These are phyloP conservation scores for Brachyptera risi DNA, from an alignment of 2,888 invertebrate species.

Conservation along the genomic window DNA sequence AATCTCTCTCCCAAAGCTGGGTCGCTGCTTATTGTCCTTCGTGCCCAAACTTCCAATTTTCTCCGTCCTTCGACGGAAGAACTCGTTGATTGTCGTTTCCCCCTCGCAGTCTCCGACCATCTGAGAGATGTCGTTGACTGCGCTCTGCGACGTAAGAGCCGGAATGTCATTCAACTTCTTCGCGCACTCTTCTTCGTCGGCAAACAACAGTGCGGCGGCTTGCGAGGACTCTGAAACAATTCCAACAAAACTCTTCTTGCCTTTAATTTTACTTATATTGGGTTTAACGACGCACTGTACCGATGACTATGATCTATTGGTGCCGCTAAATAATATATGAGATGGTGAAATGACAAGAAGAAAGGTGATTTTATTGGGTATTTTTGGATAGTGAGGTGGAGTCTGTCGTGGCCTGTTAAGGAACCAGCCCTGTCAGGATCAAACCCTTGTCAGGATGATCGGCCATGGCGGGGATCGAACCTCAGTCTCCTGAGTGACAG, in stretches of 20 bases:
- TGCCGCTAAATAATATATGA: no score
- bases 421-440: no score
- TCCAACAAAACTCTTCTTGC: no score
- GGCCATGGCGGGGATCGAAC: no score
- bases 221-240: background rate
- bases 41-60: background rate
- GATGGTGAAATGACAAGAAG: no score
- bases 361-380: no score
- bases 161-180: background rate
- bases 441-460: no score
- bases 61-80: background rate
- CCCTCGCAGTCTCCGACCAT: background rate
- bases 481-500: no score
- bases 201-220: background rate
- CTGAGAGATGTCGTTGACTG: background rate
- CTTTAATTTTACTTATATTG: background rate
- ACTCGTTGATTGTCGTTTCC: background rate
- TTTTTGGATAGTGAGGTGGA: no score
- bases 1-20: background rate
- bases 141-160: background rate
- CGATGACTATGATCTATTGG: no score
- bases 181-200: background rate
- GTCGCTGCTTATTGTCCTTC: background rate
- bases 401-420: no score
- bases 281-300: no score